Evolutionary conservation across 2,888 invertebrate genomes (phyloP), one percentile per base, ranked within the genome.

Genomic region (Hypercompe scribonia): DNA sequence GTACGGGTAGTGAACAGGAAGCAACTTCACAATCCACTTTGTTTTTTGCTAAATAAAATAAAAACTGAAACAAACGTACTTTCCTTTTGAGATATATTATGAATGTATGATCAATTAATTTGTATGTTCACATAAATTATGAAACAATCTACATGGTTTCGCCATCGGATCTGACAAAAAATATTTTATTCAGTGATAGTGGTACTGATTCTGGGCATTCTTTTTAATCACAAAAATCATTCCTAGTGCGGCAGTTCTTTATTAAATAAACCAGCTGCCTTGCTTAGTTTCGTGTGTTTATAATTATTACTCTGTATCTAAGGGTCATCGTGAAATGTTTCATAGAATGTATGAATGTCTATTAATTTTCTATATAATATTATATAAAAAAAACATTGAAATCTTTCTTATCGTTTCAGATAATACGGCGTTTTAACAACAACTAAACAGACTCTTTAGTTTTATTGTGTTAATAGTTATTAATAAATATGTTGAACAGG

Each of bases 1-100:
- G 42, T 66, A 61, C 61, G 58, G 63, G 68, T 68, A 72, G 64
- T 50, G 28, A 21, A 46, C 13, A 68, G 24, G 50, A 15, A 67
- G 15, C 28, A 28, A 58, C 28, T 31, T 31, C 28, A 15, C 15
- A 58, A 31, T 58, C n/a, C 58, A 28, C 58, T 58, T 58, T 58
- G 15, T 31, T 58, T 54, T 46, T 46, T 54, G 11, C 3, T 54
- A n/a, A 54, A 54, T 54, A 54, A 54, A 54, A n/a, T 54, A 54
- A 50, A 50, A 50, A n/a, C 1, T 5, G 21, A 21, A 3, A n/a
- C 8, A 11, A 54, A 24, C 5, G 10, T n/a, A 10, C 8, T 50
- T 24, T 8, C 7, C 24, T 24, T 8, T 50, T 50, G 1, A 24
- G 50, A 54, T 54, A 11, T 11, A 54, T 24, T 11, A 11, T 11